Conservation (phyloP, 1,140 invertebrate species). For the Drosophila kurseongensis region DNA sequence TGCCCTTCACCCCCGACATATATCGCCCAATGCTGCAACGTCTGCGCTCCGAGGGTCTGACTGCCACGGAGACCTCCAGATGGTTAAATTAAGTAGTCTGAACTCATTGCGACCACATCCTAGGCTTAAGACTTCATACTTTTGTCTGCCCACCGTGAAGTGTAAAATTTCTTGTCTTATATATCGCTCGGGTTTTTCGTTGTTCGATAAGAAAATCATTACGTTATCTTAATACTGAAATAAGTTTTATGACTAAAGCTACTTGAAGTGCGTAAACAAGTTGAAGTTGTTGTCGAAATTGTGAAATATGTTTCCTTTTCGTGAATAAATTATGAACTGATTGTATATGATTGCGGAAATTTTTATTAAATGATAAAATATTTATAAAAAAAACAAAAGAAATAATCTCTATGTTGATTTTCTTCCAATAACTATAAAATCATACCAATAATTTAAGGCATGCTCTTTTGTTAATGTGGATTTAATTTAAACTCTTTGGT, state of each 20-base stretch:
- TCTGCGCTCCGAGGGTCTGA: conserved; percentile 93
- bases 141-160: conserved; percentile 10
- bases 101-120: conserved; percentile 1
- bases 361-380: conserved; percentile 25
- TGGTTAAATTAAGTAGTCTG: conserved; percentile 60
- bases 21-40: conserved; percentile 95
- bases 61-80: conserved; percentile 88
- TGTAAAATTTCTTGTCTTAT: conserved; percentile 9
- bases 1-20: conserved; percentile 95
- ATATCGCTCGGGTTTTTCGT: conserved; percentile 10
- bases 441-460: too few species aligned
- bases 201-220: conserved; percentile 39
- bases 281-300: conserved; percentile 21
- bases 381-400: neutral
- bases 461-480: too few species aligned
- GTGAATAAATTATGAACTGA: conserved; percentile 9
- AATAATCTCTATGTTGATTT: neutral
- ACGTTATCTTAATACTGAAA: conserved; percentile 39
- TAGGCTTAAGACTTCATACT: conserved; percentile 32
- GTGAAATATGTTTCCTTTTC: conserved; percentile 14
- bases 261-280: conserved; percentile 37
- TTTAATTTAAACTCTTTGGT: too few species aligned
- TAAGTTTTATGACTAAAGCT: conserved; percentile 42
- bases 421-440: neutral
- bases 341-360: neutral